A percentile compares a stretch with the other conserved stretches of the same genome.
Conservation (phyloP, 2,797 vertebrate species). For the Peromyscus aztecus region DNA sequence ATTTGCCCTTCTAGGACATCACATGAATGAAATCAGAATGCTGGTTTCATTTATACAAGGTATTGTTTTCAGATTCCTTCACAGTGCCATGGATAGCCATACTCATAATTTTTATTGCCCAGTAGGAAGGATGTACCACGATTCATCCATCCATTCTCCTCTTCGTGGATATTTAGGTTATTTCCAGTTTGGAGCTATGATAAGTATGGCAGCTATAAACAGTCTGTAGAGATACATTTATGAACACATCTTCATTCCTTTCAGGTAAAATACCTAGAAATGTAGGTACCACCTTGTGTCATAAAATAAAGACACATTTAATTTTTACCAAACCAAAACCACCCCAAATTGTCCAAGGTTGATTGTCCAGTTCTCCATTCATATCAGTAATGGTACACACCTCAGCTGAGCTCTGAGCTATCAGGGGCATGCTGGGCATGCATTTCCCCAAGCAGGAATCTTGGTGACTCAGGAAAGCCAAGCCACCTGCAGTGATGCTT, state of each 20-base stretch:
- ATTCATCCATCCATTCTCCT: background rate
- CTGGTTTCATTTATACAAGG: background rate
- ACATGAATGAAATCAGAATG: background rate
- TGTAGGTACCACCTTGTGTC: background rate
- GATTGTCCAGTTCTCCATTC: background rate
- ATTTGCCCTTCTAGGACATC: background rate
- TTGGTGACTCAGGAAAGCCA: conserved; percentile 18
- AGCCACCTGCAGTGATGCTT: conserved; percentile 38
- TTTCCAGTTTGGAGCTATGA: background rate
- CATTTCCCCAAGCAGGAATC: background rate
- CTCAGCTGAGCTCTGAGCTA: conserved; percentile 16
- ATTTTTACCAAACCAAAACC: background rate
- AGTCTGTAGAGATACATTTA: background rate
- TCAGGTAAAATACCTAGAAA: conserved; percentile 12
- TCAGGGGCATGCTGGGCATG: background rate
- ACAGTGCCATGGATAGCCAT: background rate
- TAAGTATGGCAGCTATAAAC: background rate
- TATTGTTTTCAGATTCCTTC: background rate
- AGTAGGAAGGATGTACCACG: background rate
- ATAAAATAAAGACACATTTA: background rate
- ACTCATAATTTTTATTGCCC: background rate
- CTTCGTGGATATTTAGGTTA: background rate
- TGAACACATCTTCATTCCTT: conserved; percentile 31
- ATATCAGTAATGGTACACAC: background rate
- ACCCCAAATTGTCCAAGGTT: background rate